Base-by-base conservation (phyloP, 1,140 invertebrate genomes). In the Eulimnadia texana region DNA sequence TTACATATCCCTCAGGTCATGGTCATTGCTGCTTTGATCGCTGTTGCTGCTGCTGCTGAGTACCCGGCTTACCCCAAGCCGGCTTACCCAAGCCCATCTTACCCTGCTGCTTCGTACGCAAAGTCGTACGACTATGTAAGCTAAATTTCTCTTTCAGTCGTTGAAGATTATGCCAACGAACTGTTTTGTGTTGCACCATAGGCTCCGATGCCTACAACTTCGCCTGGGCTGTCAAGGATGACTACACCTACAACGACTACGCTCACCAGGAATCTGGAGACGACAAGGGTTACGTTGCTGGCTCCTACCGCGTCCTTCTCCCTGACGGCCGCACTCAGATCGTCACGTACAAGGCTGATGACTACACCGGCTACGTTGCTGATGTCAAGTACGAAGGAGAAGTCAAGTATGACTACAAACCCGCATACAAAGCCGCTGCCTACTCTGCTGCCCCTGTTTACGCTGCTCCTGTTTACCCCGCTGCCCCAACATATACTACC, bases 271-370 rank as follows among this genome's bases (percentile, higher is more conserved):
- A 88, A 70, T 75, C 76, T 58, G 74, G 77, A 52, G 74, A 78
- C 61, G 85, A 81, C 10, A 77, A 81, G 49, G 72, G 62, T 50
- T 60, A 74, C n/a, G 84, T 84, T 11, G 58, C 16, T n/a, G 85
- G 86, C 52, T 77, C 80, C 63, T 88, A 89, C 74, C 82, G 84
- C 65, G 84, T 88, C 28, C 74, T 84, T 20, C 72, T 89, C 25
- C 85, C 86, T 2, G 86, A 88, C 72, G 86, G 85, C 28, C 77
- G 85, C 22, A 50, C 50, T 29, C 62, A 63, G 56, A 59, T 50
- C 23, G 62, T 63, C 16, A 53, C 58, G 24, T 67, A 67, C 59
- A 65, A 55, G 33, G 65, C 65, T 28, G 66, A 65, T 52, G 60
- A 58, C 51, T 60, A 63, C 55, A 62, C 57, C 10, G 66, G 66